A percentile compares a stretch with the other conserved stretches of the same genome.
These are phyloP conservation scores for Odontamblyopus lacepedii DNA, from an alignment of 2,797 vertebrate genomes.

Conservation along the genomic window DNA sequence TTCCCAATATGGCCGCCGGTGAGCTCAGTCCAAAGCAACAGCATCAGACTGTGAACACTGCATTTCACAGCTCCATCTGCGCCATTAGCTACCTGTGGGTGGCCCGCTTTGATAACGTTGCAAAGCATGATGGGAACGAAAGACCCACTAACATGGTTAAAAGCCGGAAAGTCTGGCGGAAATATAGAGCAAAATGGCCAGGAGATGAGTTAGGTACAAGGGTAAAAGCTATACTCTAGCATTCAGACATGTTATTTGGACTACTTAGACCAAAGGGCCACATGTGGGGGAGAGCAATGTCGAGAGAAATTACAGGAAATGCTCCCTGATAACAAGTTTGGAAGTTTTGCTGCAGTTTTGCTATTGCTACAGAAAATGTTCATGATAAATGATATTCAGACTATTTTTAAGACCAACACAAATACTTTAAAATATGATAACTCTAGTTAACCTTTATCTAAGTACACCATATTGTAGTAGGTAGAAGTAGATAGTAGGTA, in stretches of 20 bases:
- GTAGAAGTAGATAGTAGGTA: too few relatives aligned
- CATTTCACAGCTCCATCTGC: slow-evolving; percentile 62
- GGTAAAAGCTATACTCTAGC: slow-evolving; percentile 58
- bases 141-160: slow-evolving; percentile 59
- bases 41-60: slow-evolving; percentile 50
- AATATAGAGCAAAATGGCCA: slow-evolving; percentile 64
- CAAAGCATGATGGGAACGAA: slow-evolving; percentile 61
- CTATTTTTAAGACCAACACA: too few relatives aligned
- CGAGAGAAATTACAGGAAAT: slow-evolving; percentile 38
- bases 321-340: too few relatives aligned
- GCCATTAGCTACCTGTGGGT: slow-evolving; percentile 66
- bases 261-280: slow-evolving; percentile 68
- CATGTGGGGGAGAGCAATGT: slow-evolving; percentile 31
- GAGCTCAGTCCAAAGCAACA: slow-evolving; percentile 35
- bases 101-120: slow-evolving; percentile 62
- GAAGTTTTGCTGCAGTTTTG: too few relatives aligned
- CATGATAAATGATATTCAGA: too few relatives aligned
- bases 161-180: slow-evolving; percentile 57
- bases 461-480: too few relatives aligned
- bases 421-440: too few relatives aligned
- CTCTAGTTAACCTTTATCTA: too few relatives aligned
- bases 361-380: too few relatives aligned
- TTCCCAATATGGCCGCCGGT: slow-evolving; percentile 39
- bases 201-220: slow-evolving; percentile 53
- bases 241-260: slow-evolving; percentile 66